These are phyloP conservation scores for Hypothenemus hampei DNA, from an alignment of 1,140 invertebrate species.

Conservation along the genomic window DNA sequence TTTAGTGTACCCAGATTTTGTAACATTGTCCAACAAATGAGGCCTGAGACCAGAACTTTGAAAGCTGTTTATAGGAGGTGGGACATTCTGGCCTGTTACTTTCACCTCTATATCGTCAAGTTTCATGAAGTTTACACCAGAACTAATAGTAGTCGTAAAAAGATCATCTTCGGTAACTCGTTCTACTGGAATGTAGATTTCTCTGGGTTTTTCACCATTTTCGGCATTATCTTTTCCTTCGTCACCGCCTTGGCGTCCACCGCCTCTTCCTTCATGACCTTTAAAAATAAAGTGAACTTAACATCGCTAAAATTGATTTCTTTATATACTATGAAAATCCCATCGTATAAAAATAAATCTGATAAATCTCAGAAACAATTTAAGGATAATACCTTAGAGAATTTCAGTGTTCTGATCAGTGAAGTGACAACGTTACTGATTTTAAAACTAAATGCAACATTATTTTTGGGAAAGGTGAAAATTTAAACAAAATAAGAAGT, in stretches of 20 bases:
- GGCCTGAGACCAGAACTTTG: conserved; percentile 61
- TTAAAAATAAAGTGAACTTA: too few relatives aligned
- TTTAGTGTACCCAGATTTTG: conserved; percentile 73
- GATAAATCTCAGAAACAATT: too few relatives aligned
- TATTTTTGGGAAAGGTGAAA: too few relatives aligned
- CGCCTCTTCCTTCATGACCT: conserved; percentile 16
- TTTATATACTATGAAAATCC: conserved; percentile 8
- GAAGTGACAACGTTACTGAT: too few relatives aligned
- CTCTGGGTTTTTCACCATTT: conserved; percentile 47
- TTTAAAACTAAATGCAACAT: too few relatives aligned
- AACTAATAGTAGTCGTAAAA: conserved; percentile 62
- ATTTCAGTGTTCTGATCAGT: too few relatives aligned
- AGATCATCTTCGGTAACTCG: conserved; percentile 65
- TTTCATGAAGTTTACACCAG: conserved; percentile 82
- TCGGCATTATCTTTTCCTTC: conserved; percentile 15
- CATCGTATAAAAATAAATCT: too few relatives aligned
- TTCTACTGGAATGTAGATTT: conserved; percentile 79
- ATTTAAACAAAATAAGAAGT: too few relatives aligned
- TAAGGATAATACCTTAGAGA: too few relatives aligned
- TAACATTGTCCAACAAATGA: conserved; percentile 71
- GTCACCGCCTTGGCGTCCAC: conserved; percentile 11
- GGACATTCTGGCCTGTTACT: conserved; percentile 66
- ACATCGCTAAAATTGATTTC: conserved; percentile 17
- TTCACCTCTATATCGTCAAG: conserved; percentile 80
- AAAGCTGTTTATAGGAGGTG: conserved; percentile 63